Base-by-base conservation (phyloP, 1,140 invertebrate species). In the Drosophila rufa region DNA sequence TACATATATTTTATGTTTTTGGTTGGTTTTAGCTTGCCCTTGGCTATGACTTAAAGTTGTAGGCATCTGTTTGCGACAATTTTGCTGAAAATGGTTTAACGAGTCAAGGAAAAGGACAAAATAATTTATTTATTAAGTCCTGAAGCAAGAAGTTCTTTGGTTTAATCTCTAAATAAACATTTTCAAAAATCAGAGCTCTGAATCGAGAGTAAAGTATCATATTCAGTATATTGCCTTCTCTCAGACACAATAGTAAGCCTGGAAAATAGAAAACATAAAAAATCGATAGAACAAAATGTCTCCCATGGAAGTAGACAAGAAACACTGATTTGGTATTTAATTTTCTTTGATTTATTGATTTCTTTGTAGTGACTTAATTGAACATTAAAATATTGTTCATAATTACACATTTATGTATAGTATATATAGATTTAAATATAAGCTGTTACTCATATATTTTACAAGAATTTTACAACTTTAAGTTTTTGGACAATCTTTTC, bases 401-500 rank as follows among this genome's bases (percentile, higher is more conserved):
- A 90, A 90, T 89, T 85, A 85, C 83, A 85, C 84, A 66, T 79
- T 80, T 79, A 84, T 73, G 58, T 53, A 69, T 75, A 65, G 55
- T 36, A 17, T 43, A 62, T 69, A 78, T 82, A 77, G 36, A 79
- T 60, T 76, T 70, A 65, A 73, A 59, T 70, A 51, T 80, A 71
- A 71, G 60, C 51, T 64, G 48, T 68, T 78, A 73, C 47, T 68
- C 57, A 64, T 77, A 51, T 75, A 78, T 55, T 74, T 89, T 90
- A 90, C 85, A 90, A 84, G 60, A 85, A 68, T 90, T 85, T 90
- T 90, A 90, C 86, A 90, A 90, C 85, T 90, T 90, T 76, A 74
- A 85, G 85, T 90, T 90, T 90, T 90, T 90, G 85, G 85, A 90
- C 85, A 90, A 85, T 90, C 81, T 85, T 90, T 90, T 90, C 85